A percentile compares a stretch with the other conserved stretches of the same genome.
Evolutionary conservation across 2,888 invertebrate species (phyloP).

Genomic region (Drosophila testacea): DNA sequence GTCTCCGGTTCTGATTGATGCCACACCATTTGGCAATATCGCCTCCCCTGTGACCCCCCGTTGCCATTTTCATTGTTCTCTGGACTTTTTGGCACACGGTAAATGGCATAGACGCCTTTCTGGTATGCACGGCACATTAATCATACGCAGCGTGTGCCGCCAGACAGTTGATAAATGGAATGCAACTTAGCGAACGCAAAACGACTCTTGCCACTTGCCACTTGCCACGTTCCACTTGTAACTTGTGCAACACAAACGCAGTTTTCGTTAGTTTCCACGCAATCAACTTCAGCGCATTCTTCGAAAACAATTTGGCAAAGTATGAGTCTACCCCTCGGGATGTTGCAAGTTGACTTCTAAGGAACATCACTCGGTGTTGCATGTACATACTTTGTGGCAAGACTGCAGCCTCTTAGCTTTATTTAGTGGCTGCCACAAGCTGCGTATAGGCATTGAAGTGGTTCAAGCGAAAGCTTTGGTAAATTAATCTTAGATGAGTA

Average conservation of each 20-base stretch:
- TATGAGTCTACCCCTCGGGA: conserved; percentile 3
- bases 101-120: conserved; percentile 21
- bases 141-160: conserved; percentile 65
- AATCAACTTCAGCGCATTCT: conserved; percentile 44
- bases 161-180: conserved; percentile 66
- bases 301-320: conserved; percentile 61
- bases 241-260: conserved; percentile 8
- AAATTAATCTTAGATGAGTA: background rate
- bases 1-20: conserved; percentile 47
- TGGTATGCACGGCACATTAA: conserved; percentile 50
- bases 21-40: conserved; percentile 48
- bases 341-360: background rate
- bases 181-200: conserved; percentile 36
- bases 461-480: background rate
- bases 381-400: background rate
- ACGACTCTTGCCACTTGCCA: conserved; percentile 15
- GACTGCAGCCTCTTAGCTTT: background rate
- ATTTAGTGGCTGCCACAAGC: conserved; percentile 4
- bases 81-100: conserved; percentile 8
- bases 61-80: background rate
- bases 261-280: conserved; percentile 34
- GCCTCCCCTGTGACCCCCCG: background rate
- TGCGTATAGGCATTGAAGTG: background rate
- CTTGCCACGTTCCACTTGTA: conserved; percentile 1
- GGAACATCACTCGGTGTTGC: conserved; percentile 14